A percentile compares a stretch with the other conserved stretches of the same genome.
These are phyloP conservation scores for Caenorhabditis latens DNA, from an alignment of 1,140 invertebrate species.

Conservation along the genomic window DNA sequence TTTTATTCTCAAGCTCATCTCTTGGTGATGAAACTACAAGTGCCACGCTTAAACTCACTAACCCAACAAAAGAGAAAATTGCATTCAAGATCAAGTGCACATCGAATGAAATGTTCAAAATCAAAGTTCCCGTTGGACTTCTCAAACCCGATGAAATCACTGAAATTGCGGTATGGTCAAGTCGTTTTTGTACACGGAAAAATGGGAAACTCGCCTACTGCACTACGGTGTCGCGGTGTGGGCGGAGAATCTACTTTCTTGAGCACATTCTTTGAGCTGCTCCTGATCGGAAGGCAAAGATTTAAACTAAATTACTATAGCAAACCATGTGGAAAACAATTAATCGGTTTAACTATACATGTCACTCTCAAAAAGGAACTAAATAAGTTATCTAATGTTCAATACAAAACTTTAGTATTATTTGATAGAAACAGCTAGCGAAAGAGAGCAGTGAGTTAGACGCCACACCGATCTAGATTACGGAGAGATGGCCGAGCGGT, in stretches of 20 bases:
- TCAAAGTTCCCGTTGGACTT: slow-evolving; percentile 65
- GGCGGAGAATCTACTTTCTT: too few relatives aligned
- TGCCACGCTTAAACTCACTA: slow-evolving; percentile 64
- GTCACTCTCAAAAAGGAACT: too few relatives aligned
- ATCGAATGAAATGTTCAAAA: slow-evolving; percentile 70
- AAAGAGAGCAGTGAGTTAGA: too few relatives aligned
- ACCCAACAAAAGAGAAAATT: slow-evolving; percentile 61
- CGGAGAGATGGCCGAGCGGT: slow-evolving; percentile 94
- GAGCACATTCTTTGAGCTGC: too few relatives aligned
- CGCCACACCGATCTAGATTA: too few relatives aligned
- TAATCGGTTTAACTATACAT: neutral
- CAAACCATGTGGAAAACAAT: slow-evolving; percentile 23
- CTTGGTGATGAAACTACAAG: slow-evolving; percentile 65
- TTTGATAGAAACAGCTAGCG: too few relatives aligned
- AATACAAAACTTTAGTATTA: too few relatives aligned
- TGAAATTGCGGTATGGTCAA: slow-evolving; percentile 43
- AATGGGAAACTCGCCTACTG: too few relatives aligned
- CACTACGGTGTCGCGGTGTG: too few relatives aligned
- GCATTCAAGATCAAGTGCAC: slow-evolving; percentile 71
- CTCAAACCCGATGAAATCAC: slow-evolving; percentile 59
- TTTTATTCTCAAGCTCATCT: slow-evolving; percentile 65
- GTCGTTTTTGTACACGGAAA: neutral
- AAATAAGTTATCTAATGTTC: too few relatives aligned
- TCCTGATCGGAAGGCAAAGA: neutral
- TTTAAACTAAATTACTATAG: neutral